Base-by-base conservation (phyloP, 2,888 invertebrate species). In the Unio delphinus region DNA sequence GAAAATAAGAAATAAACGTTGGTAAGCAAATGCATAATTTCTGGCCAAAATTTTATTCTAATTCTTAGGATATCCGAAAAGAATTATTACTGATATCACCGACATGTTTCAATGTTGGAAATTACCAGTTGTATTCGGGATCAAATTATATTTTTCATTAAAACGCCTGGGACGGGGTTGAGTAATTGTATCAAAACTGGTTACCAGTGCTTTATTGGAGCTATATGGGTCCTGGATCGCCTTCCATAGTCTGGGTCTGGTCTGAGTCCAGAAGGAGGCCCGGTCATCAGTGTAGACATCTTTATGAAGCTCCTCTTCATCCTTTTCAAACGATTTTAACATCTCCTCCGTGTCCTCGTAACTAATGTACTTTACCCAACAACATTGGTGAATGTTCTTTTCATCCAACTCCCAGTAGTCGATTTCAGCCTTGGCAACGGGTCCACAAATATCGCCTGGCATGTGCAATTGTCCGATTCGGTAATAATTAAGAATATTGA, bases 401-500 rank as follows among this genome's bases (percentile, higher is more conserved):
- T 86, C 86, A 55, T 82, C 81, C 11, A 86, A 77, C 61, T 81
- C 81, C 86, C 86, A 86, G 70, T 81, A 86, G 56, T 81, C 80
- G 8, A 86, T 73, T 67, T 86, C 86, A 20, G 76, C 77, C 63
- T 79, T 83, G 18, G 75, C 71, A 58, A 79, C 74, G 55, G 80
- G 80, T 0, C 82, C 82, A 68, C 82, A 83, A 0, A 83, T 69
- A 61, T 79, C 79, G 11, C 73, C 67, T 54, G 82, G 82, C 65
- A 83, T 76, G 64, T 83, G 82, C 4, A 83, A 69, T 62, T 81
- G 79, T n/a, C 81, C 82, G n/a, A 75, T 72, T 20, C 82, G 71
- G 60, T 82, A 81, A 62, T 79, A 82, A 63, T 82, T 83, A 61
- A 83, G 67, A 69, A 83, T 80, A 30, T 73, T 80, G 18, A 77